These are phyloP conservation scores for Sebastes nivosus DNA, from an alignment of 2,797 vertebrate genomes.

Conservation along the genomic window DNA sequence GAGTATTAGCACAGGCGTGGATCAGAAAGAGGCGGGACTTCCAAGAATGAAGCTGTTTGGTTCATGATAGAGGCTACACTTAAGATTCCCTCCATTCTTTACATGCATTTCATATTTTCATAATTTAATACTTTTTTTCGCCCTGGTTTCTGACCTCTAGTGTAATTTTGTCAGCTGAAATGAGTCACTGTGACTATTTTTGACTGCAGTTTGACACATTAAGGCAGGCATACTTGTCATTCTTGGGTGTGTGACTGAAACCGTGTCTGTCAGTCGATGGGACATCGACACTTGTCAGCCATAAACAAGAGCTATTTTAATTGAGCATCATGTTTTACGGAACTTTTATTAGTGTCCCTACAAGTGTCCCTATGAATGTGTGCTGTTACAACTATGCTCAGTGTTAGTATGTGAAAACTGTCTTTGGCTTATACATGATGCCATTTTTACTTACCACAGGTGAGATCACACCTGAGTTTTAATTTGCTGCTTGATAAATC, in stretches of 20 bases:
- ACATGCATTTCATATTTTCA: background rate
- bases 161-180: background rate
- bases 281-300: conserved; percentile 2
- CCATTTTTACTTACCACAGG: background rate
- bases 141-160: background rate
- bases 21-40: conserved; percentile 52
- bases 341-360: background rate
- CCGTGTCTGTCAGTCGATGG: background rate
- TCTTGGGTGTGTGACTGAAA: conserved; percentile 24
- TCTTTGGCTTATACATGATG: background rate
- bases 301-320: background rate
- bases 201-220: background rate
- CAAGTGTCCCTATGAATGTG: background rate
- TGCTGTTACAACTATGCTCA: background rate
- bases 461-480: conserved; percentile 7
- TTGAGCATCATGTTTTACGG: background rate
- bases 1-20: conserved; percentile 35
- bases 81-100: background rate
- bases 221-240: conserved; percentile 15
- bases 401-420: background rate
- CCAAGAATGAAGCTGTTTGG: conserved; percentile 16
- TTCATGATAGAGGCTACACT: conserved; percentile 8
- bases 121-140: background rate
- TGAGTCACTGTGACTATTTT: background rate
- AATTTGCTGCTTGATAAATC: background rate